These are phyloP conservation scores for Pholis gunnellus DNA, from an alignment of 2,113 vertebrate species.

Conservation along the genomic window DNA sequence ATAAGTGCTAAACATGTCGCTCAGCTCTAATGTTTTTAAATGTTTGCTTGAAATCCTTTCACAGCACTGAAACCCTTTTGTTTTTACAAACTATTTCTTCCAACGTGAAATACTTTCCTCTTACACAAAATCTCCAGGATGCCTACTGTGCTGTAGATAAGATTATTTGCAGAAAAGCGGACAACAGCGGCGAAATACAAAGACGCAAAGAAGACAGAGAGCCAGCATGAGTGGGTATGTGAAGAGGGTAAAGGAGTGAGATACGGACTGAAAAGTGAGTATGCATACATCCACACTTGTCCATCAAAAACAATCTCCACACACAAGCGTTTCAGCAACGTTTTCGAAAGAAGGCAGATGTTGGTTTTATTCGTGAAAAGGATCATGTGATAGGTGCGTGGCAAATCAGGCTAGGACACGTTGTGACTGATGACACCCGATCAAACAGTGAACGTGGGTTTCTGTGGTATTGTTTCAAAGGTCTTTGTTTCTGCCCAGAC, in stretches of 20 bases:
- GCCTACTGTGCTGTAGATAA: slow-evolving; percentile 16
- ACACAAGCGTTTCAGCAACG: too few species aligned
- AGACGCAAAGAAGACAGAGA: slow-evolving; percentile 18
- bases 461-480: not conserved
- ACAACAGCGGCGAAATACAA: slow-evolving; percentile 25
- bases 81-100: slow-evolving; percentile 25
- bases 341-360: not conserved
- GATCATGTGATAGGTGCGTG: not conserved
- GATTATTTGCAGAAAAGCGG: slow-evolving; percentile 33
- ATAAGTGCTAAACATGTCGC: not conserved
- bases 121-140: slow-evolving; percentile 40
- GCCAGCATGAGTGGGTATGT: slow-evolving; percentile 15
- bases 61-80: slow-evolving; percentile 23
- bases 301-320: not conserved
- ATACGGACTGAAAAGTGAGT: not conserved
- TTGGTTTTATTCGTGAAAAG: not conserved
- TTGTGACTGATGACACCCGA: not conserved
- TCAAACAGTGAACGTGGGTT: not conserved
- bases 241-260: slow-evolving; percentile 12
- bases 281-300: not conserved
- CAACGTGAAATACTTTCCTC: slow-evolving; percentile 46
- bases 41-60: slow-evolving; percentile 18
- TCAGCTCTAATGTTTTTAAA: slow-evolving; percentile 11
- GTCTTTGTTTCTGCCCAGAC: not conserved
- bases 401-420: not conserved